Base-by-base conservation (phyloP, 1,140 invertebrate species). In the Mamestra configurata region DNA sequence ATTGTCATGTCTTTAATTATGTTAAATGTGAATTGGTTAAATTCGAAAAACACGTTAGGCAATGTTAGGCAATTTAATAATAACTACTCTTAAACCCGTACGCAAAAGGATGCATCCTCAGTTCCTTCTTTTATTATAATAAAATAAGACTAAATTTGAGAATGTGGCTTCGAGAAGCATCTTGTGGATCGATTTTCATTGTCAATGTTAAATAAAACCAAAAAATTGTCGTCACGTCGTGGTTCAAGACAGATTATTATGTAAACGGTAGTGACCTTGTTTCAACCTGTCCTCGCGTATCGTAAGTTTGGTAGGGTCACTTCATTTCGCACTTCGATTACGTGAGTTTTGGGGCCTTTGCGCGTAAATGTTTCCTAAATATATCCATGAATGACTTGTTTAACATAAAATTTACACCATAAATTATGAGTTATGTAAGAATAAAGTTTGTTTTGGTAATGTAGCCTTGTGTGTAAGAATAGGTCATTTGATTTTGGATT, bases 251-350 rank as follows among this genome's bases (percentile, higher is more conserved):
- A 86, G 86, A 86, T 85, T 88, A 85, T 92, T 90, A 90, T 87
- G 87, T 89, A 89, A 90, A 88, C 84, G 79, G 49, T 46, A 70
- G 78, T 82, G 86, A 87, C 89, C 90, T 92, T 88, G 86, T 85
- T 84, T 84, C 81, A 64, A 82, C 84, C 79, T 86, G 87, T 85
- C 82, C 82, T 86, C 73, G 80, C 66, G 83, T 84, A 86, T 82
- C 83, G 87, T 85, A 89, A 79, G 59, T 77, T 82, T 80, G 80
- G 83, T 88, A 88, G 79, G 84, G 79, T 87, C 82, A 86, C 80
- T 88, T 90, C 71, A 80, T 84, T 90, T 88, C 27, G 78, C 83
- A 80, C 77, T 70, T 82, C 71, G 53, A 64, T 79, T 77, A 66
- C 68, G 51, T 79, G 68, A 24, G 11, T 59, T 31, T 13, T 24